Conservation (phyloP, 2,113 vertebrate genomes). For the Microcebus ravelobensis region DNA sequence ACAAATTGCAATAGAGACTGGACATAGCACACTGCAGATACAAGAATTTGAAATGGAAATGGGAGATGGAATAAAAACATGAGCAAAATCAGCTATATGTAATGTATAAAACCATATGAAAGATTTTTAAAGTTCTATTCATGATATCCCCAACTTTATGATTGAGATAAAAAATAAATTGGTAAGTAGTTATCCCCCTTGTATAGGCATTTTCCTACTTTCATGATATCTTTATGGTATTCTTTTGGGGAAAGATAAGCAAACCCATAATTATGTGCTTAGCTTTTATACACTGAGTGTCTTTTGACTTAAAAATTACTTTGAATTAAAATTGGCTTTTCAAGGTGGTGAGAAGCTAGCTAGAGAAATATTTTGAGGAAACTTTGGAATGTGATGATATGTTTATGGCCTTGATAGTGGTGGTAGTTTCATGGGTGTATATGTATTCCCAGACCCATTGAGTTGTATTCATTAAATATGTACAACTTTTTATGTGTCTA, state of each 20-base stretch:
- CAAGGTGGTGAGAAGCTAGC: not conserved
- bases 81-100: not conserved
- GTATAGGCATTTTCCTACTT: not conserved
- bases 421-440: not conserved
- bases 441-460: not conserved
- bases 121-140: not conserved
- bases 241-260: slow-evolving; percentile 5
- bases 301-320: slow-evolving; percentile 36
- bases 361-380: not conserved
- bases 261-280: not conserved
- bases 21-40: not conserved
- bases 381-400: not conserved
- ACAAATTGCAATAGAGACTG: not conserved
- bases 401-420: not conserved
- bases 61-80: not conserved
- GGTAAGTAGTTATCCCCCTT: not conserved
- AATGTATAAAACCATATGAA: not conserved
- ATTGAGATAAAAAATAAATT: slow-evolving; percentile 1
- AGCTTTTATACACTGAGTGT: not conserved
- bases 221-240: not conserved
- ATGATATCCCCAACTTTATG: not conserved
- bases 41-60: not conserved
- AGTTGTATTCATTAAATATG: not conserved
- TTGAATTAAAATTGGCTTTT: slow-evolving; percentile 26
- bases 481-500: not conserved